Evolutionary conservation across 2,113 vertebrate genomes (phyloP), one percentile per base, ranked within the genome.

Genomic region (Eptesicus fuscus): DNA sequence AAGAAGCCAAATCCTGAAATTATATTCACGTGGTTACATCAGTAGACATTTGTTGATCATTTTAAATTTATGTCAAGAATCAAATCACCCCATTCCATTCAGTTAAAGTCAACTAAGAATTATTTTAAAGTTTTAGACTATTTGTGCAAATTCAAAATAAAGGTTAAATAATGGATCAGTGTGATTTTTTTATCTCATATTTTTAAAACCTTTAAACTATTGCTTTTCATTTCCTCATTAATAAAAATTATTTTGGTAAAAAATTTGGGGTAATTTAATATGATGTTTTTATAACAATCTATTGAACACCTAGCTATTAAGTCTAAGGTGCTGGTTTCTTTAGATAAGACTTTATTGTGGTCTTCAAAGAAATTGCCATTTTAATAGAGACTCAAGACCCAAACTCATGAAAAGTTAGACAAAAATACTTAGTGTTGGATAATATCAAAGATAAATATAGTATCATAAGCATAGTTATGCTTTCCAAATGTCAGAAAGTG

Each of bases 131-230:
- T 56, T 90, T 83, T 96, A 40, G 9, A 80, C n/a, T 25, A 40
- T 87, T 87, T 88, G 44, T 80, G 0, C 4, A 90, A 90, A 95
- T 77, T 88, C 18, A 97, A 88, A 96, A 83, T 79, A 44, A 88
- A 88, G 47, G 1, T 47, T 12, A 74, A 90, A 79, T 73, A 67
- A 59, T 73, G 7, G 32, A 51, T 85, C n/a, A 84, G 4, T 22
- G 11, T 53, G 9, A 65, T 42, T n/a, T 79, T 42, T 94, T 59
- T 10, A 25, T 1, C 7, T 25, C 14, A 8, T n/a, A n/a, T 49
- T 83, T 92, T 90, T 13, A 69, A 93, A 90, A 67, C 47, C n/a
- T 23, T 85, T 77, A 71, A 67, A 65, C 53, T 51, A 4, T 70
- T 89, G 14, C 7, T 90, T 92, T 90, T 80, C 3, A 49, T 84